phyloP scores from a whole-genome alignment of 1,140 invertebrate genomes.

The Mercenaria mercenaria region DNA sequence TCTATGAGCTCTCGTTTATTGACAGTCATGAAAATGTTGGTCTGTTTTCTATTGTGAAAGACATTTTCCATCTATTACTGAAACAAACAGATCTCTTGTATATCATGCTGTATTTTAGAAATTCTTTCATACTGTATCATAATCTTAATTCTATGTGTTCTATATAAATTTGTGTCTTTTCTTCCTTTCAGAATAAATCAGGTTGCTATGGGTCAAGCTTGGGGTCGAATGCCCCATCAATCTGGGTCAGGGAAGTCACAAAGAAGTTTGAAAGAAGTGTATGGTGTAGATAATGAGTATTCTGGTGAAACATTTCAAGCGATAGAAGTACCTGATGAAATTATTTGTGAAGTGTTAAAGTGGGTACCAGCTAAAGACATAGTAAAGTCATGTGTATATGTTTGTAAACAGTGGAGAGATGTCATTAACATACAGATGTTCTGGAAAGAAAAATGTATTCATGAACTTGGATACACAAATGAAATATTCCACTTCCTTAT shows the following conservation, averaged over 20 bases:
- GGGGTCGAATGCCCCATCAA: not conserved
- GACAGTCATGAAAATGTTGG: too few species aligned
- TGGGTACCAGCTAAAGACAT: conserved; percentile 37
- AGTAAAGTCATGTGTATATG: conserved; percentile 13
- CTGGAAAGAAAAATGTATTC: conserved; percentile 51
- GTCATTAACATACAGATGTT: conserved; percentile 25
- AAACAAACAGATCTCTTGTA: too few species aligned
- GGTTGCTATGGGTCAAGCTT: not conserved
- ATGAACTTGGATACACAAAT: conserved; percentile 8
- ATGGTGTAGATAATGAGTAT: not conserved
- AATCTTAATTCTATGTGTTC: too few species aligned
- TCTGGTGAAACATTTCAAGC: not conserved
- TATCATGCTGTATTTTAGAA: too few species aligned
- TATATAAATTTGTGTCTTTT: too few species aligned
- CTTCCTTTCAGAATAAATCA: too few species aligned
- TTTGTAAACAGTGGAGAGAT: conserved; percentile 35
- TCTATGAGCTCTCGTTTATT: too few species aligned
- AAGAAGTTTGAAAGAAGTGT: not conserved
- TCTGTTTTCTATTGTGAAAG: too few species aligned
- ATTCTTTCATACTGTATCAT: too few species aligned
- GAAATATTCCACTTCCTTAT: not conserved
- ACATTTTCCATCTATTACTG: too few species aligned
- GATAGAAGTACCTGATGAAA: conserved; percentile 34
- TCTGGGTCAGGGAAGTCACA: not conserved
- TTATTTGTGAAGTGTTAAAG: conserved; percentile 16